Evolutionary conservation across 2,888 invertebrate genomes (phyloP), one percentile per base, ranked within the genome.

Genomic region (Epistrophe eligans): DNA sequence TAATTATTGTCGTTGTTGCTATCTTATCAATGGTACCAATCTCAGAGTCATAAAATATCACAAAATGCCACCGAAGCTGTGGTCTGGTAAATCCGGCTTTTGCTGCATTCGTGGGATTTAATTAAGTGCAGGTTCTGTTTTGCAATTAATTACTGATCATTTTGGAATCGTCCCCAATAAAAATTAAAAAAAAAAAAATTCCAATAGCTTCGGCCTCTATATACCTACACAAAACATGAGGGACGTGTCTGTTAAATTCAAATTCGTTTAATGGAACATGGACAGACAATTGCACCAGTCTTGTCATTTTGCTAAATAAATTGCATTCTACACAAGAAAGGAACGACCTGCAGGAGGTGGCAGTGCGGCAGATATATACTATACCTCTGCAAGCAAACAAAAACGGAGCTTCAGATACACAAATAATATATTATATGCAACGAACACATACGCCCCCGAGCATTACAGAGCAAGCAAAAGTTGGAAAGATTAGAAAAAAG

Each of bases 1-100:
- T 35, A 35, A 35, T 35, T 35, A 8, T 66, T 50, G 28, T 48
- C 48, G 57, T 10, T 24, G n/a, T n/a, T 48, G 73, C 79, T 79
- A 87, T 87, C 87, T 87, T 87, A 87, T 87, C 87, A 83, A 62
- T 66, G 58, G 58, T 60, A 76, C 60, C 71, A 70, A 87, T 83
- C 83, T 58, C 19, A 15, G 24, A 62, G 52, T 67, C 79, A 60
- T 87, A 87, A 87, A 87, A 52, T 87, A 83, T 76, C 48, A 67
- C 50, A 50, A 72, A 79, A 55, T 76, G 79, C 87, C 82, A 82
- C 82, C 77, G 55, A 58, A 70, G 80, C 28, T 55, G 17, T 35
- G 24, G 19, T 19, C 10, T 8, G 19, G 13, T 24, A 13, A 15
- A 2, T 40, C 1, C 17, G 10, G 35, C n/a, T 17, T 32, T 35